A percentile compares a stretch with the other conserved stretches of the same genome.
Conservation (phyloP, 2,797 vertebrate genomes). For the Poecilia velifera region DNA sequence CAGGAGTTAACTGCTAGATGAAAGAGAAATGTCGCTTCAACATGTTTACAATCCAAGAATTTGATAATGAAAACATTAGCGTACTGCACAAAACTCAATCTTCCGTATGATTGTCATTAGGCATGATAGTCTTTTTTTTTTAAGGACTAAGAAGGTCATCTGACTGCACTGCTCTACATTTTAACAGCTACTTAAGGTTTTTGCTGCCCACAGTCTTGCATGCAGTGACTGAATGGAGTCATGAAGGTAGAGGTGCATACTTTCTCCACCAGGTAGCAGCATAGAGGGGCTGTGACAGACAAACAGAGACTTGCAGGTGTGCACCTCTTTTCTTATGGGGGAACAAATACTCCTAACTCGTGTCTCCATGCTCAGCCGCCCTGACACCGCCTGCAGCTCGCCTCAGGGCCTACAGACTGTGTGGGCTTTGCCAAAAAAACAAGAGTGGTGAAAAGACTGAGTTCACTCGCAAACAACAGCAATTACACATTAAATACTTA, state of each 20-base stretch:
- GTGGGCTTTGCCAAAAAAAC: constrained; percentile 47
- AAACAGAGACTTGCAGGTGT: constrained; percentile 1
- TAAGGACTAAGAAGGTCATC: constrained; percentile 14
- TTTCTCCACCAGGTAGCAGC: constrained; percentile 1
- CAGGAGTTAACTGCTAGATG: background rate
- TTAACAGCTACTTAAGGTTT: constrained; percentile 31
- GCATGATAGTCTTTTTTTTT: background rate
- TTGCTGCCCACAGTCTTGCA: background rate
- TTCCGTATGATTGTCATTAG: background rate
- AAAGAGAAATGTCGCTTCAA: background rate
- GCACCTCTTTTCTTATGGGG: constrained; percentile 9
- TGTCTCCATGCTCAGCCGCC: constrained; percentile 54
- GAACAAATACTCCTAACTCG: constrained; percentile 34
- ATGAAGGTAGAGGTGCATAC: background rate
- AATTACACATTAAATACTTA: constrained; percentile 13
- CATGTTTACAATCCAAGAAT: background rate
- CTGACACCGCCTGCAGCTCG: constrained; percentile 55
- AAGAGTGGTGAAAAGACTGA: constrained; percentile 22
- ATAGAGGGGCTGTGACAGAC: background rate
- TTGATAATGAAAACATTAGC: background rate
- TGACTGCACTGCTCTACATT: constrained; percentile 16
- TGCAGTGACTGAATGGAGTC: constrained; percentile 1
- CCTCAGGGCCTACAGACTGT: constrained; percentile 53
- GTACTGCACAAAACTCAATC: background rate
- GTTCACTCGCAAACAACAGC: constrained; percentile 28